Base-by-base conservation (phyloP, 2,888 invertebrate species). In the Dromius quadrimaculatus region DNA sequence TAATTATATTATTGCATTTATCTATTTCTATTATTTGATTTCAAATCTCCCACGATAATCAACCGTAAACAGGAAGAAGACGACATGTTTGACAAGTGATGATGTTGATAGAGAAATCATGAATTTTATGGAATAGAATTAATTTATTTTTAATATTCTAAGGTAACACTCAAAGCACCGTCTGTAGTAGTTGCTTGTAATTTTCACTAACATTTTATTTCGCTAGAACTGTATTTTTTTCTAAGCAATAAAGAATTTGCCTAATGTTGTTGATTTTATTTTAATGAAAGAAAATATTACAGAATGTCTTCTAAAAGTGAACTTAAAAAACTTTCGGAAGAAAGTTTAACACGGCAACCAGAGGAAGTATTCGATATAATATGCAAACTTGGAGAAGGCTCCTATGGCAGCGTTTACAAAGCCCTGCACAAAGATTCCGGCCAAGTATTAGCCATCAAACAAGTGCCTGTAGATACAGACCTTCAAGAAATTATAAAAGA, bases 331-430 rank as follows among this genome's bases (percentile, higher is more conserved):
- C 87, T 97, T 78, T 95, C 95, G 20, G 95, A 97, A 81, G 94
- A 95, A 84, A 94, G 93, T 80, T 87, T 97, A 79, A 93, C 95
- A 76, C 89, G 95, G 77, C 95, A 95, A 79, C 97, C 97, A 0
- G 97, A 97, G 83, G 97, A 97, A 84, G 97, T 97, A 32, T 97
- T 97, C 83, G 96, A 97, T 81, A 95, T 98, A 75, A 94, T 97
- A 79, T 95, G 95, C 85, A 97, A 97, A 84, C 87, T 97, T 71
- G 97, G 97, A 76, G 94, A 97, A 85, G 97, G 97, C 17, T 92
- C 92, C 71, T 94, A 94, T 88, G 94, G 97, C 77, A 95, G 95
- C 77, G 97, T 98, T n/a, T 97, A 93, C 83, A 98, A 97, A 82
- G 97, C 97, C 4, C 83, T 97, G 73, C 96, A 98, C 85, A 96